Base-by-base conservation (phyloP, 2,888 invertebrate genomes). In the Epsilonema sp. region DNA sequence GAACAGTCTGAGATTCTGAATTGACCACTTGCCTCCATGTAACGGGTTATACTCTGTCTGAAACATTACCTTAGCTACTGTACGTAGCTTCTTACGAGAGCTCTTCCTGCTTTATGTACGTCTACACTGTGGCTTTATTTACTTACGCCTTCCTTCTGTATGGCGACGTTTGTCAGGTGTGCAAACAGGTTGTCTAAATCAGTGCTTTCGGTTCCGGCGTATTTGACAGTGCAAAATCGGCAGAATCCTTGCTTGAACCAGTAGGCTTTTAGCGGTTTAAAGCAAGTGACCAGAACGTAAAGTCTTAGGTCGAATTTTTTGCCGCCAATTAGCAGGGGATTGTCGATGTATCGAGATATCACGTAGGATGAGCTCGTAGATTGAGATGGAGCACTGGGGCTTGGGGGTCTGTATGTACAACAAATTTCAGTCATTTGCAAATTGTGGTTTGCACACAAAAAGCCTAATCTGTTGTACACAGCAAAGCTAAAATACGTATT, bases 81-180 rank as follows among this genome's bases (percentile, higher is more conserved):
- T 44, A 43, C 16, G 43, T 16, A 16, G 40, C n/a, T n/a, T n/a
- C n/a, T n/a, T n/a, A n/a, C n/a, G n/a, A n/a, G n/a, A n/a, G n/a
- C n/a, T n/a, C n/a, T n/a, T n/a, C n/a, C n/a, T n/a, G n/a, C n/a
- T n/a, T n/a, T n/a, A n/a, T n/a, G n/a, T n/a, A n/a, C n/a, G n/a
- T n/a, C n/a, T n/a, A n/a, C n/a, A n/a, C n/a, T n/a, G n/a, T n/a
- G n/a, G n/a, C n/a, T n/a, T n/a, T n/a, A n/a, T n/a, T n/a, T n/a
- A 16, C 31, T 16, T 31, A 31, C 31, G 11, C 31, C 31, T 31
- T 31, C 31, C 31, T 31, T 31, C 16, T 31, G 31, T n/a, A 92
- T 86, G 49, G 90, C 89, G 3, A 90, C 90, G 65, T 92, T 92
- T 13, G 90, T 90, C 46, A 90, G 73, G 71, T 90, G 90, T 46